Base-by-base conservation (phyloP, 2,113 vertebrate species). In the Psilopsiagon aurifrons region DNA sequence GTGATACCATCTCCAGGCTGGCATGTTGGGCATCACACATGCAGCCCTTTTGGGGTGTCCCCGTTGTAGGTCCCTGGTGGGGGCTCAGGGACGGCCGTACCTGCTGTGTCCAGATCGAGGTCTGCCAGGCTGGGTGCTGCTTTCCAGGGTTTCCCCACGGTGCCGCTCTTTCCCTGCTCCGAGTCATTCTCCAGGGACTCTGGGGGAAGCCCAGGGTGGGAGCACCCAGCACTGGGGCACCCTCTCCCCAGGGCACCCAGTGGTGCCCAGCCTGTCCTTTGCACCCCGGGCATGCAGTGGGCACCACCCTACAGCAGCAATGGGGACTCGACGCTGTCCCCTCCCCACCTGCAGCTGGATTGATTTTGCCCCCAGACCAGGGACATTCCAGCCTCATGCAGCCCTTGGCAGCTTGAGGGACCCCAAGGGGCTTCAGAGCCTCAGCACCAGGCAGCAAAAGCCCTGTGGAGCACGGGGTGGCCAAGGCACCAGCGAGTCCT, bases 61-160 rank as follows among this genome's bases (percentile, higher is more conserved):
- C 3, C 0, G 10, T 17, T 1, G 1, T 0, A 9, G 31, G 77
- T 29, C 7, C 20, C 39, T 6, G 0, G 11, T 0, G 2, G 55
- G 62, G 31, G 23, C 39, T 27, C 0, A 1, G 31, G 76, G 17
- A 5, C 23, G 11, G 10, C 73, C 15, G 1, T 81, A 95, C 97
- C 97, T 14, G 92, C 83, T 0, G 89, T 92, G 62, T 55, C 71
- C 73, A 69, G 57, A 37, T 82, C 80, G 1, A 90, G 88, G 5
- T 88, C 88, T 7, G 23, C 78, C 37, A 19, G 60, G 33, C 11
- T 41, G 8, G 77, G 82, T 0, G 27, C 1, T 1, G 3, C 43
- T 60, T 95, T 95, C 88, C 83, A 83, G 59, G 79, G 93, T 7
- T 96, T 95, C 31, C 57, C 66, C 0, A 0, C 18, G 0, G 2